Evolutionary conservation across 92 coral and sea anemone genomes (phyloP).

Genomic region (Porites divaricata): DNA sequence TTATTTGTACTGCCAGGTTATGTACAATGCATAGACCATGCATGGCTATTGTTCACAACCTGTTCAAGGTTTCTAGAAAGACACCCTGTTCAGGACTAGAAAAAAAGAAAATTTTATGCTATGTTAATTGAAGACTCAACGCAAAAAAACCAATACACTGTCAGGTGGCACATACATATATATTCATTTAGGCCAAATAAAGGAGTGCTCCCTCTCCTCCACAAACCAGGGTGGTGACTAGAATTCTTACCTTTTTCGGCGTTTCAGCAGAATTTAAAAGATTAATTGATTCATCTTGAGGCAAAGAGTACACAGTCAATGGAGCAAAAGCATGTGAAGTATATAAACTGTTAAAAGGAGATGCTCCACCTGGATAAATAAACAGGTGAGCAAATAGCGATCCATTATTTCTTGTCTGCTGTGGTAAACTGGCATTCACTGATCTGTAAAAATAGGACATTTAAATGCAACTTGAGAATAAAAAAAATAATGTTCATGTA

Average conservation of each 20-base stretch:
- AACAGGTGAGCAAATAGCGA: conserved; percentile 79
- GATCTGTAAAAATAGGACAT: conserved; percentile 39
- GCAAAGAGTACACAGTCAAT: conserved; percentile 78
- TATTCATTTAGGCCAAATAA: too few species aligned
- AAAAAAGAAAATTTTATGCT: too few species aligned
- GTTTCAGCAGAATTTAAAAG: conserved; percentile 65
- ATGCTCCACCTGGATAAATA: conserved; percentile 71
- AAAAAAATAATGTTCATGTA: too few species aligned
- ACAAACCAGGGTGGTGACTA: neutral
- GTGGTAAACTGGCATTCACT: conserved; percentile 82
- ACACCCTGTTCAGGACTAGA: too few species aligned
- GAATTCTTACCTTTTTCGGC: neutral
- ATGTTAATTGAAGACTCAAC: too few species aligned
- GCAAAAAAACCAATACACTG: too few species aligned
- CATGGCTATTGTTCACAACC: too few species aligned
- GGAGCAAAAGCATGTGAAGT: conserved; percentile 65
- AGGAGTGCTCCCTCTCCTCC: neutral
- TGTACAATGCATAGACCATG: too few species aligned
- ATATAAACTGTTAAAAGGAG: conserved; percentile 70
- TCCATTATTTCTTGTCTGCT: conserved; percentile 91
- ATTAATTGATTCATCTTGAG: conserved; percentile 76
- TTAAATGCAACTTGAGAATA: neutral
- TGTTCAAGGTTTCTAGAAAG: too few species aligned
- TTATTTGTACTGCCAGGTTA: too few species aligned
- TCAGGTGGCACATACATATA: too few species aligned